Evolutionary conservation across 1,140 invertebrate species (phyloP).

Genomic region (Drosophila kepulauana): DNA sequence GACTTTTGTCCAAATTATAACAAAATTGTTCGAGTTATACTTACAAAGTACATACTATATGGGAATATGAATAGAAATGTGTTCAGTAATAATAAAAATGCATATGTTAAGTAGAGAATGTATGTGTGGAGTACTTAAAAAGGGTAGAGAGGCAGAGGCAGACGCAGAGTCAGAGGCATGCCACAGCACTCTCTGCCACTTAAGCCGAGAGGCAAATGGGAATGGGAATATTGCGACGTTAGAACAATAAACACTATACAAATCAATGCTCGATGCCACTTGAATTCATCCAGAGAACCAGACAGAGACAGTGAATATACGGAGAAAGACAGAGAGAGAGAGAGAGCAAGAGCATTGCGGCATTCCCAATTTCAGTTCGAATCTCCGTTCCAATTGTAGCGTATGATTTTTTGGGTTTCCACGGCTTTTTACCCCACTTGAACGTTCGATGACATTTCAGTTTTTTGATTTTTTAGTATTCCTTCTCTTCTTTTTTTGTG

Average conservation of each 20-base stretch:
- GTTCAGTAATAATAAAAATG: constrained; percentile 28
- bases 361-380: background rate
- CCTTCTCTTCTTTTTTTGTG: constrained; percentile 7
- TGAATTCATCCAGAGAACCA: constrained; percentile 34
- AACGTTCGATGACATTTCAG: constrained; percentile 81
- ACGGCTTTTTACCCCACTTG: constrained; percentile 62
- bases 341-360: background rate
- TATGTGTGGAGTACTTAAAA: constrained; percentile 32
- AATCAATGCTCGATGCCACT: constrained; percentile 64
- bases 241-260: constrained; percentile 79
- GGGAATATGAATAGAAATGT: constrained; percentile 14
- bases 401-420: constrained; percentile 19
- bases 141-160: background rate
- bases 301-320: background rate
- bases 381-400: constrained; percentile 29
- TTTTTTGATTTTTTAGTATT: constrained; percentile 61
- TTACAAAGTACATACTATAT: constrained; percentile 7
- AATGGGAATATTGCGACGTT: constrained; percentile 45
- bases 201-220: constrained; percentile 26
- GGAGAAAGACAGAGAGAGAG: constrained; percentile 8
- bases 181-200: constrained; percentile 37
- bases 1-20: constrained; percentile 50
- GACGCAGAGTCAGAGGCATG: background rate
- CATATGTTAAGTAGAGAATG: constrained; percentile 36
- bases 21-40: constrained; percentile 41